Base-by-base conservation (phyloP, 2,113 vertebrate species). In the Myiozetetes cayanensis region DNA sequence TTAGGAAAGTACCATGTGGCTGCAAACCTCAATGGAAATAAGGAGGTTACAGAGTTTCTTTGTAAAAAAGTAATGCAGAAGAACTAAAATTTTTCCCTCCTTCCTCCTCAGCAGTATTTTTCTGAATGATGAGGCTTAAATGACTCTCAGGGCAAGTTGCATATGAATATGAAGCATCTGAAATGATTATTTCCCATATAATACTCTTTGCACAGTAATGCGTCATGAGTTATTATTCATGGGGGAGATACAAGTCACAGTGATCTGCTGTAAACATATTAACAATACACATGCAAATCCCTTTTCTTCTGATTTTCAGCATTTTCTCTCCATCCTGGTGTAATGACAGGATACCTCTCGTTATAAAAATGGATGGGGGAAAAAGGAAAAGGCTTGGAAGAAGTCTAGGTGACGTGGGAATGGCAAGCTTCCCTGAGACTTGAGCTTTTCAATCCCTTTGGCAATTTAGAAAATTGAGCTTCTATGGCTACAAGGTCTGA, bases 101-200 rank as follows among this genome's bases (percentile, higher is more conserved):
- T 58, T 61, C n/a, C 33, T 67, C 17, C 37, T 93, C 49, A 81
- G 73, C 13, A 41, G 19, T 19, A 4, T 35, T 89, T 89, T 88
- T 88, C 61, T 62, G 66, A 90, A 87, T 35, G 19, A 63, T 78
- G 70, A 90, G 44, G 41, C 14, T 89, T 61, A 93, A 86, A 81
- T 61, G 47, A 87, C 73, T 92, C 86, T 49, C 41, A 94, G 70
- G 72, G 49, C 41, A 77, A 84, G 27, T 75, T 72, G 95, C 96
- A 76, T 91, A 97, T 95, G 96, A 88, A 92, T 95, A 95, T 95
- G 89, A 93, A 96, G 75, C 28, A 84, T 88, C 53, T 62, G 96
- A 94, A 92, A 85, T 84, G 19, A 86, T 76, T 83, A 76, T 58
- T 93, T 83, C 61, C 85, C 72, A 70, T 33, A 53, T 74, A 94